Percentiles rank a stretch among this genome's conserved stretches.
phyloP scores from a whole-genome alignment of 2,888 invertebrate genomes.

The Drosophila maculinotata region DNA sequence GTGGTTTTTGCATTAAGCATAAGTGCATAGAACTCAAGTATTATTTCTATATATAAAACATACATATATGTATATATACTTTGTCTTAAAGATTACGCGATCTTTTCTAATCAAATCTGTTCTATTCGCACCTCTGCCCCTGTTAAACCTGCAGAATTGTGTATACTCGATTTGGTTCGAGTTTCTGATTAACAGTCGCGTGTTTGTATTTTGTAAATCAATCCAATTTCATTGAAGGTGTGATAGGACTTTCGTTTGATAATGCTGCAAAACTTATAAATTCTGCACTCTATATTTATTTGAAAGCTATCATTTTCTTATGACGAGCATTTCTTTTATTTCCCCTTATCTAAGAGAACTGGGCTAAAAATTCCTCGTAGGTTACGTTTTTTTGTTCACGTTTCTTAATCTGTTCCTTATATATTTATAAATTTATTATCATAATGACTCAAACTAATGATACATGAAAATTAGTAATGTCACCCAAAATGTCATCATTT shows the following conservation, averaged over 20 bases:
- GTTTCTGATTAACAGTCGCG: slow-evolving; percentile 64
- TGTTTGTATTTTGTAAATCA: slow-evolving; percentile 60
- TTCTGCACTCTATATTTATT: slow-evolving; percentile 12
- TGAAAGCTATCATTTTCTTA: slow-evolving; percentile 13
- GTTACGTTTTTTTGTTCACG: neutral
- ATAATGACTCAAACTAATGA: slow-evolving; percentile 26
- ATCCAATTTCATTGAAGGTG: slow-evolving; percentile 48
- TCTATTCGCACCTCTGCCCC: slow-evolving; percentile 59
- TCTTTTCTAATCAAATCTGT: slow-evolving; percentile 58
- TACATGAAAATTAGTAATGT: slow-evolving; percentile 14
- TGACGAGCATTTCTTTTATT: slow-evolving; percentile 1
- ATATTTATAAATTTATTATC: slow-evolving; percentile 20
- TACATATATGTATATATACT: slow-evolving; percentile 1
- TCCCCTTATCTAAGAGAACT: slow-evolving; percentile 16
- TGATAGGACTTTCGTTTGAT: slow-evolving; percentile 14
- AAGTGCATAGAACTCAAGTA: slow-evolving; percentile 36
- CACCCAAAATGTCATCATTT: neutral
- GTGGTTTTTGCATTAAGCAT: slow-evolving; percentile 45
- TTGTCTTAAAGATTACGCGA: slow-evolving; percentile 41
- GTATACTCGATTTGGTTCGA: slow-evolving; percentile 42
- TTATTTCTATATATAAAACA: slow-evolving; percentile 5
- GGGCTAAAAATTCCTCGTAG: neutral
- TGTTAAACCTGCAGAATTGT: slow-evolving; percentile 39
- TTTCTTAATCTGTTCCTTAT: slow-evolving; percentile 3
- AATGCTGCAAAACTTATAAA: neutral